Percentiles rank a stretch among this genome's conserved stretches.
phyloP scores from a whole-genome alignment of 2,888 invertebrate genomes.

The Pinctada fucata region DNA sequence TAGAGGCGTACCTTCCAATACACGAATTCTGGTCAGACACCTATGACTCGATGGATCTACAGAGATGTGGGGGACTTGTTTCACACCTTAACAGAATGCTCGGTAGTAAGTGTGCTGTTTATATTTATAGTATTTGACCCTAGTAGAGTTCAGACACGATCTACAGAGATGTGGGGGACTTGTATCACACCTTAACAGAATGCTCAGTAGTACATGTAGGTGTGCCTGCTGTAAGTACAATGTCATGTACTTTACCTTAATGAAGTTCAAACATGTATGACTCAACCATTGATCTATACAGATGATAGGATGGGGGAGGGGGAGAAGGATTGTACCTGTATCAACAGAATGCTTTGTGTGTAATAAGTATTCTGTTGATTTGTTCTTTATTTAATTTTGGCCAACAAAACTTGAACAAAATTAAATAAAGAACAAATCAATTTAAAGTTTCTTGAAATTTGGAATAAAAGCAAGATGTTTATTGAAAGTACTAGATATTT shows the following conservation, averaged over 20 bases:
- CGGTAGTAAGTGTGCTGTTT: constrained; percentile 53
- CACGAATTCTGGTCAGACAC: constrained; percentile 84
- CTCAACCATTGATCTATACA: too few relatives aligned
- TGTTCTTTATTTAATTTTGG: neutral
- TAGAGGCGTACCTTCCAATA: constrained; percentile 76
- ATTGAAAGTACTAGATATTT: too few relatives aligned
- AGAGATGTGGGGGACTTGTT: constrained; percentile 84
- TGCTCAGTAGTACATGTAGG: constrained; percentile 55
- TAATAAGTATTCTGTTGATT: neutral
- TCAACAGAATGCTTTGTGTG: neutral
- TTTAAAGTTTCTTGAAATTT: too few relatives aligned
- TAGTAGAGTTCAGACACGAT: constrained; percentile 70
- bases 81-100: constrained; percentile 82
- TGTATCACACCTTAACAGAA: constrained; percentile 83
- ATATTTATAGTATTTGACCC: neutral
- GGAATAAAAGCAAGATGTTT: too few relatives aligned
- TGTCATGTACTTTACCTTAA: too few relatives aligned
- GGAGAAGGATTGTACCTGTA: neutral
- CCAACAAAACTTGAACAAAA: too few relatives aligned
- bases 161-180: constrained; percentile 85
- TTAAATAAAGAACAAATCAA: too few relatives aligned
- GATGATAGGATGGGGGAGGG: too few relatives aligned
- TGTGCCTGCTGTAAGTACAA: too few relatives aligned
- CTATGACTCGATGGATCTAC: constrained; percentile 83
- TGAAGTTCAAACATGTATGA: too few relatives aligned